Evolutionary conservation across 2,113 vertebrate genomes (phyloP).

Genomic region (Monarcha castaneiventris): DNA sequence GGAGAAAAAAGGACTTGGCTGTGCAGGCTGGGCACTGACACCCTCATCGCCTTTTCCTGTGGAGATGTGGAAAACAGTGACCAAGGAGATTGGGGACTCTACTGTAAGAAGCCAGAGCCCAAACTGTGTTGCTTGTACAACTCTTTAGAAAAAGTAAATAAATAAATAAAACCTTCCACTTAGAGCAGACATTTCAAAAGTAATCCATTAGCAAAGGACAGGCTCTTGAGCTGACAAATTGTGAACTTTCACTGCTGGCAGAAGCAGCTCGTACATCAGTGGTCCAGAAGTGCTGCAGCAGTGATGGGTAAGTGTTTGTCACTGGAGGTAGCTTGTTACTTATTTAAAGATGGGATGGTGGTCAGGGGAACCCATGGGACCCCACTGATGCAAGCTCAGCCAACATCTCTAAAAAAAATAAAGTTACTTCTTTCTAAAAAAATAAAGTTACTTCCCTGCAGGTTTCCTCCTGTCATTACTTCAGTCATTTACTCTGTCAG

Average conservation of each 20-base stretch:
- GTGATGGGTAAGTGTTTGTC: background rate
- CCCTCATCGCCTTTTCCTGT: background rate
- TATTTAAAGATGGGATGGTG: background rate
- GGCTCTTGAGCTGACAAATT: background rate
- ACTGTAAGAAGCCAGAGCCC: background rate
- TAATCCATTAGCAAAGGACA: background rate
- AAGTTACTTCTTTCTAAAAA: background rate
- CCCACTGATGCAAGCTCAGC: background rate
- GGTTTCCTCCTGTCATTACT: background rate
- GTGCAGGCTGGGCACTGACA: background rate
- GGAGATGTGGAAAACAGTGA: background rate
- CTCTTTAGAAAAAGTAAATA: background rate
- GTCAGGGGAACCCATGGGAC: background rate
- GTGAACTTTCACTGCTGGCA: background rate
- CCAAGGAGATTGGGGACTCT: background rate
- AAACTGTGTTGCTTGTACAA: background rate
- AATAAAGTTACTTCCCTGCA: background rate
- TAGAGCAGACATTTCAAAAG: background rate
- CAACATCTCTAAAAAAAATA: background rate
- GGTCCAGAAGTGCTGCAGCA: background rate
- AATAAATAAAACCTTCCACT: background rate
- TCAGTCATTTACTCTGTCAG: constrained; percentile 8
- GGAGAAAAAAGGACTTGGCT: background rate
- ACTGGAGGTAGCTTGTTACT: background rate
- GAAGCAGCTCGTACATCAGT: background rate